Base-by-base conservation (phyloP, 2,797 vertebrate species). In the Tiaroga cobitis region DNA sequence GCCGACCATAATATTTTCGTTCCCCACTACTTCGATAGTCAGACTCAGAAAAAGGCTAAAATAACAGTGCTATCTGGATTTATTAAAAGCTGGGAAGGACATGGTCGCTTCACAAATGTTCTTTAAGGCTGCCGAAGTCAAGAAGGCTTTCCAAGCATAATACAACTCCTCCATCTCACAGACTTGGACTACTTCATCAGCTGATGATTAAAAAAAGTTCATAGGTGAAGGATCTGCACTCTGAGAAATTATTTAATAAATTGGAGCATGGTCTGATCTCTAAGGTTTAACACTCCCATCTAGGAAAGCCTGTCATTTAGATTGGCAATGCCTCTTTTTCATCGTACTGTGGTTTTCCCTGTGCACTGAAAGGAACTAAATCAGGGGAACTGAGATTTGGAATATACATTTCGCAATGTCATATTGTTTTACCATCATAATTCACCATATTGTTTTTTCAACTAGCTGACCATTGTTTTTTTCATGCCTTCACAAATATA, bases 161-260 rank as follows among this genome's bases (percentile, higher is more conserved):
- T 87, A 94, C 85, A 80, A 92, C 92, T 92, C 90, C 90, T 89
- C 87, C 87, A 87, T 91, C 92, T 93, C 85, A 85, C 61, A 39
- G 70, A 86, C 88, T 90, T 90, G 82, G 90, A 92, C 90, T 89
- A 92, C 93, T 94, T 94, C 90, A 94, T 95, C 93, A 94, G 90
- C 87, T 85, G n/a, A 89, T 91, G 90, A 93, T 94, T 91, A 73
- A 92, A 93, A 93, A 92, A 93, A 92, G 89, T 84, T 74, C n/a
- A 87, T 82, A 80, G 84, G 67, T 91, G 89, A 92, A 92, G 88
- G 89, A 91, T 90, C 24, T 89, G 86, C 84, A 90, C 77, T 86
- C 76, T 85, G 41, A 85, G 83, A 90, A 86, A 85, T 91, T 88
- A 92, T 92, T 93, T 89, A 91, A 90, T 88, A 87, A 75, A 87